Evolutionary conservation across 2,888 invertebrate species (phyloP), one percentile per base, ranked within the genome.

Genomic region (Rhamphomyia laevipes): DNA sequence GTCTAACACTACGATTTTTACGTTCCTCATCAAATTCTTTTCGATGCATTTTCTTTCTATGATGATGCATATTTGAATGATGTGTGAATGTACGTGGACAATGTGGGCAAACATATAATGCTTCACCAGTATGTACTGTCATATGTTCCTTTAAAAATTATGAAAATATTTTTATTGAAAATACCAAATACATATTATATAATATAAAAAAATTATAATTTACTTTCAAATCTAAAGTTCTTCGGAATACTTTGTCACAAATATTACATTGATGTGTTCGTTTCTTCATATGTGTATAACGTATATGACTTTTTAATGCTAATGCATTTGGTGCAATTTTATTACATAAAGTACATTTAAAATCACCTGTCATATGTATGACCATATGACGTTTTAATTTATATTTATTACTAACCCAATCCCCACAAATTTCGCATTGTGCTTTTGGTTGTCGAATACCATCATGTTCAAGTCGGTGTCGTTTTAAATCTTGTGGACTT

Each of bases 21-120:
- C 66, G 58, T 18, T 61, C 59, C 49, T 61, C 61, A 46, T 62
- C 66, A 52, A 65, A 70, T 57, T 70, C 66, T 35, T 59, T 58
- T 23, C 66, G 63, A 60, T 71, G 70, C 18, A 62, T 59, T 48
- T 68, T 68, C 49, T 68, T 68, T 41, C 67, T 61, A 55, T 71
- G 70, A 2, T 68, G 63, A 53, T 70, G 68, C 63, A 68, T 66
- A 51, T 70, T 70, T 3, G 67, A 68, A 58, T 66, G 66, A 6
- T 70, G 69, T 50, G 69, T 70, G 53, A 70, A 71, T 7, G 68
- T 70, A 56, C 65, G 65, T 2, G 67, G 60, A 47, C 70, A 70
- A 51, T 68, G 65, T 0, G 66, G 66, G 43, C 70, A 71, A 46
- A 62, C 66, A 53, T 71, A 71, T 4, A 71, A 55, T 46, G 64